These are phyloP conservation scores for Ceratosolen solmsi DNA, from an alignment of 1,140 invertebrate species.

Conservation along the genomic window DNA sequence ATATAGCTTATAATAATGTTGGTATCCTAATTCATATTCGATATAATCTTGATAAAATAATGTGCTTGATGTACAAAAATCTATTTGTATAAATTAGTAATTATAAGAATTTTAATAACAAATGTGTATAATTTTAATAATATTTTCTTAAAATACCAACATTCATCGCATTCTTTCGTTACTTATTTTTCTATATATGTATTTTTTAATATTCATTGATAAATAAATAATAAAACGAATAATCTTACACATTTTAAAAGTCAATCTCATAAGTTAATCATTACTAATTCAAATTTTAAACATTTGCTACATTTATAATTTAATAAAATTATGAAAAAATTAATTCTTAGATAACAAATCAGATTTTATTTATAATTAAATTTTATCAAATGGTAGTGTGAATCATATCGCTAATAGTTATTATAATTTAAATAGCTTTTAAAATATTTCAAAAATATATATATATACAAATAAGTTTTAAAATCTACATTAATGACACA, in stretches of 20 bases:
- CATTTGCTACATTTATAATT: too few relatives aligned
- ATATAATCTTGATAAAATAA: neutral
- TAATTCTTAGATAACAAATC: neutral
- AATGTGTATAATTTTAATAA: too few relatives aligned
- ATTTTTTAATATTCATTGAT: neutral
- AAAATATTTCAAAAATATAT: neutral
- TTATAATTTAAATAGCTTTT: neutral
- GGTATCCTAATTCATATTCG: neutral
- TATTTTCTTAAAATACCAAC: too few relatives aligned
- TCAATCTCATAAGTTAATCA: too few relatives aligned
- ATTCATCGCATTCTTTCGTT: too few relatives aligned
- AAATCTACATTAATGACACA: slow-evolving; percentile 2
- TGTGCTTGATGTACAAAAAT: too few relatives aligned
- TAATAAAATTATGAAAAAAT: neutral
- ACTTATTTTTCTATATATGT: neutral
- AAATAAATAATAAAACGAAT: neutral
- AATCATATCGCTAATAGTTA: neutral
- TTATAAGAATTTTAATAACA: too few relatives aligned
- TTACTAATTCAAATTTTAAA: too few relatives aligned
- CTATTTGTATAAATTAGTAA: too few relatives aligned
- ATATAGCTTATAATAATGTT: neutral
- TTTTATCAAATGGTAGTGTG: neutral
- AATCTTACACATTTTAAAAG: neutral
- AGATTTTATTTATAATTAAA: neutral
- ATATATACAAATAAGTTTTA: neutral